These are phyloP conservation scores for Amblyornis subalaris DNA, from an alignment of 2,113 vertebrate genomes.

Conservation along the genomic window DNA sequence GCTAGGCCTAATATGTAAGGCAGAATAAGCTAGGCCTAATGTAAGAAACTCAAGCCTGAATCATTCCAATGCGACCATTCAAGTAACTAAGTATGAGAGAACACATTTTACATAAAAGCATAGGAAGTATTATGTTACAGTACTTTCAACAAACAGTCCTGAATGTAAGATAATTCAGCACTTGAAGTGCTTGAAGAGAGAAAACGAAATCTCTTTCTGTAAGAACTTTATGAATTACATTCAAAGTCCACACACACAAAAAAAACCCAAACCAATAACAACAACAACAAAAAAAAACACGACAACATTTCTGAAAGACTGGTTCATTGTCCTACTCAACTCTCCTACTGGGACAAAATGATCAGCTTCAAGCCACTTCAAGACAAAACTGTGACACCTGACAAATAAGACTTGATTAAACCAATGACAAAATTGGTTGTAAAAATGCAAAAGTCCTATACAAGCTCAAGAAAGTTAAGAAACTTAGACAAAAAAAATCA, in stretches of 20 bases:
- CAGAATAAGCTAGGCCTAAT: not conserved
- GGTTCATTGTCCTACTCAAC: too few relatives aligned
- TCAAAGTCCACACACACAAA: not conserved
- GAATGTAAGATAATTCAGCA: not conserved
- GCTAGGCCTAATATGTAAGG: not conserved
- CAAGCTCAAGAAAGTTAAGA: not conserved
- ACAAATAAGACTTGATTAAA: not conserved
- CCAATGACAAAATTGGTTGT: not conserved
- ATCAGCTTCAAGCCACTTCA: not conserved
- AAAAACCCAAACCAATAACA: not conserved
- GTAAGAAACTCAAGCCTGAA: not conserved
- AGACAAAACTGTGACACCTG: not conserved
- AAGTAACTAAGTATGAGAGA: not conserved
- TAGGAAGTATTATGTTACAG: not conserved
- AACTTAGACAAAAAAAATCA: not conserved
- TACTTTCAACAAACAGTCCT: not conserved
- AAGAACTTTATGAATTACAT: not conserved
- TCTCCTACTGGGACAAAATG: not conserved
- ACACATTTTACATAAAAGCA: not conserved
- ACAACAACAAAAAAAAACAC: too few relatives aligned
- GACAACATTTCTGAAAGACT: too few relatives aligned
- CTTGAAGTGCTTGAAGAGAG: not conserved
- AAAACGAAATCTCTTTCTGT: not conserved
- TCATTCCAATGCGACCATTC: not conserved
- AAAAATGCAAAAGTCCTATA: not conserved